Percentiles rank a stretch among this genome's conserved stretches.
Conservation (phyloP, 1,140 invertebrate genomes). For the Sinonovacula constricta region DNA sequence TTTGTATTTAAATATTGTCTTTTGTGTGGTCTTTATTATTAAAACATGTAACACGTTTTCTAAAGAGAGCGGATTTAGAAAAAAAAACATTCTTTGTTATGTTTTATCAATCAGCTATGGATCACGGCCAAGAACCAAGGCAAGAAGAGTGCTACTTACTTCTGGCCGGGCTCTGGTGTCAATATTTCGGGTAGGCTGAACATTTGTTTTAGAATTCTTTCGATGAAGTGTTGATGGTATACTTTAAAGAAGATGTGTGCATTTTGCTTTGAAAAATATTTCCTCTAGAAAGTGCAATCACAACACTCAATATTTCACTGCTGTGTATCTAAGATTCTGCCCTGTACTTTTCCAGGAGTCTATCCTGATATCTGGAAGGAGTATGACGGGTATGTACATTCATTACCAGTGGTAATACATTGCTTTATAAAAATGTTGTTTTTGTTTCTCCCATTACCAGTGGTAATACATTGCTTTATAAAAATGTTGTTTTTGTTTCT, state of each 20-base stretch:
- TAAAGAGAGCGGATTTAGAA: too few species aligned
- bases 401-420: background rate
- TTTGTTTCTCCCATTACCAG: background rate
- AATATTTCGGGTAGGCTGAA: constrained; percentile 61
- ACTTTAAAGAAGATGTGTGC: background rate
- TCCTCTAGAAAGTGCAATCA: background rate
- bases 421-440: background rate
- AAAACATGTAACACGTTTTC: too few species aligned
- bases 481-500: background rate
- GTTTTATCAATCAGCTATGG: constrained; percentile 77
- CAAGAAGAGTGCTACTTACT: constrained; percentile 62
- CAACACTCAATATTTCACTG: background rate
- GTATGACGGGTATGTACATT: constrained; percentile 73
- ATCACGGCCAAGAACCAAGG: constrained; percentile 69
- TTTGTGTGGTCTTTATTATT: too few species aligned
- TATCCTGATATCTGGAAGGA: constrained; percentile 65
- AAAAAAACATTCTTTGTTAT: too few species aligned
- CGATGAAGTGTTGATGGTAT: too few species aligned
- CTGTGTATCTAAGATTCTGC: too few species aligned
- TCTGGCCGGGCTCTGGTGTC: constrained; percentile 72
- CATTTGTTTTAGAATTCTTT: background rate
- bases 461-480: background rate
- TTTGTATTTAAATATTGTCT: too few species aligned
- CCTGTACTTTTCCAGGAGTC: constrained; percentile 57
- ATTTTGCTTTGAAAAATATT: background rate